Percentiles rank a stretch among this genome's conserved stretches.
Evolutionary conservation across 2,888 invertebrate species (phyloP).

Genomic region (Ophonus ardosiacus): DNA sequence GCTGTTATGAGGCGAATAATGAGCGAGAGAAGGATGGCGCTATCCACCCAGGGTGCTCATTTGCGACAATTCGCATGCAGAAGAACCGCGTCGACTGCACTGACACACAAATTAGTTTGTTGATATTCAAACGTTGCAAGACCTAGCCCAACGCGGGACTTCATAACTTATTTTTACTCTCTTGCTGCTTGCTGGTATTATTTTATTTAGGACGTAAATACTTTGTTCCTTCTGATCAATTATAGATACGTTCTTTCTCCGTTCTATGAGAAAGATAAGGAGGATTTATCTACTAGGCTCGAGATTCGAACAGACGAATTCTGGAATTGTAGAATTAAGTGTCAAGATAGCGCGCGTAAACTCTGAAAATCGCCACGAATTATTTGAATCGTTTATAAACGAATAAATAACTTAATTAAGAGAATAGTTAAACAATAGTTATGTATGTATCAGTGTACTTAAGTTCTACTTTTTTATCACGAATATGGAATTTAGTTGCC

Average conservation of each 20-base stretch:
- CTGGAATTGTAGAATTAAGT: slow-evolving; percentile 2
- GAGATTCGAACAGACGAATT: slow-evolving; percentile 8
- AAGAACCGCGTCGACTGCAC: slow-evolving; percentile 13
- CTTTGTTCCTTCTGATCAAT: slow-evolving; percentile 35
- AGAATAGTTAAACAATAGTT: background rate
- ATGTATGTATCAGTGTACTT: no score
- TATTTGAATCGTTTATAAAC: background rate
- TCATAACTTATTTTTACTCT: background rate
- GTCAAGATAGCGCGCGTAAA: background rate
- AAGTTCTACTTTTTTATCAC: no score
- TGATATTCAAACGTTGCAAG: slow-evolving; percentile 59
- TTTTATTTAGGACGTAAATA: slow-evolving; percentile 35
- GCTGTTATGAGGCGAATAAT: background rate
- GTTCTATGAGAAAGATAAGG: slow-evolving; percentile 37
- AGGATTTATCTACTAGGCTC: background rate
- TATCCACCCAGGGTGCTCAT: slow-evolving; percentile 13
- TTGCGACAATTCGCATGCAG: slow-evolving; percentile 58
- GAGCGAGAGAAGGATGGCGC: background rate
- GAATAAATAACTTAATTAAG: background rate
- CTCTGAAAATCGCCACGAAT: background rate
- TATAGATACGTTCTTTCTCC: slow-evolving; percentile 42
- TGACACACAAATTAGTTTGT: slow-evolving; percentile 60
- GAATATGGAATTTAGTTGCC: no score
- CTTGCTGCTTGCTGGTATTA: background rate
- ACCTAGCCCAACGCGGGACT: slow-evolving; percentile 58